These are phyloP conservation scores for Leucania comma DNA, from an alignment of 2,888 invertebrate genomes.

Conservation along the genomic window DNA sequence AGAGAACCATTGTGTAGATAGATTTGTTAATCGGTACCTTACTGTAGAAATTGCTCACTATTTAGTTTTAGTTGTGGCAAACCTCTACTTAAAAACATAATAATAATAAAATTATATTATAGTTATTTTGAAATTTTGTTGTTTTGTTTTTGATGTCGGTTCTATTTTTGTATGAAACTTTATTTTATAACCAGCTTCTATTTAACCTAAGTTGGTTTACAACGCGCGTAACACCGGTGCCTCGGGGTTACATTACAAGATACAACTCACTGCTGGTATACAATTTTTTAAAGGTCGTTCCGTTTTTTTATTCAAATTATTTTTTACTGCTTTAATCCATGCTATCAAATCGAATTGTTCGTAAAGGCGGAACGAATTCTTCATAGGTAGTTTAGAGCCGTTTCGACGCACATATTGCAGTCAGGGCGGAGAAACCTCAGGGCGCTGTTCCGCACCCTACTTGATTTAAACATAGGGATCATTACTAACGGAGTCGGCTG, in stretches of 20 bases:
- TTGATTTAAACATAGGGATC: slow-evolving; percentile 75
- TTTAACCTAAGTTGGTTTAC: slow-evolving; percentile 18
- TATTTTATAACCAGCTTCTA: slow-evolving; percentile 8
- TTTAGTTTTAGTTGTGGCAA: no score
- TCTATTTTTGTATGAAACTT: no score
- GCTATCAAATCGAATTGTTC: slow-evolving; percentile 80
- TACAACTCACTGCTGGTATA: slow-evolving; percentile 62
- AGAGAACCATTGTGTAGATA: no score
- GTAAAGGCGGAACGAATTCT: slow-evolving; percentile 86
- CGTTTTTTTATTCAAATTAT: slow-evolving; percentile 74
- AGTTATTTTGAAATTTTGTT: no score
- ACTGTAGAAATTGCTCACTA: no score
- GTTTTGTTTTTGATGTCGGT: no score
- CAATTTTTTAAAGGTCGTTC: slow-evolving; percentile 69
- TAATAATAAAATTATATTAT: no score
- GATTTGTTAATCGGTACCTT: no score
- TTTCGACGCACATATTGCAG: slow-evolving; percentile 82
- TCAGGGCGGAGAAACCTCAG: slow-evolving; percentile 70
- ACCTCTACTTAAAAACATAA: no score
- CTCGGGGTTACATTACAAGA: slow-evolving; percentile 30
- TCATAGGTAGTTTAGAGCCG: slow-evolving; percentile 84
- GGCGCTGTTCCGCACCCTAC: slow-evolving; percentile 63
- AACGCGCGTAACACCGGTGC: slow-evolving; percentile 61
- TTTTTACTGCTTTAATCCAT: slow-evolving; percentile 78
- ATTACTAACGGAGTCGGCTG: slow-evolving; percentile 82